Conservation (phyloP, 2,888 invertebrate species). For the Piscicola geometra region DNA sequence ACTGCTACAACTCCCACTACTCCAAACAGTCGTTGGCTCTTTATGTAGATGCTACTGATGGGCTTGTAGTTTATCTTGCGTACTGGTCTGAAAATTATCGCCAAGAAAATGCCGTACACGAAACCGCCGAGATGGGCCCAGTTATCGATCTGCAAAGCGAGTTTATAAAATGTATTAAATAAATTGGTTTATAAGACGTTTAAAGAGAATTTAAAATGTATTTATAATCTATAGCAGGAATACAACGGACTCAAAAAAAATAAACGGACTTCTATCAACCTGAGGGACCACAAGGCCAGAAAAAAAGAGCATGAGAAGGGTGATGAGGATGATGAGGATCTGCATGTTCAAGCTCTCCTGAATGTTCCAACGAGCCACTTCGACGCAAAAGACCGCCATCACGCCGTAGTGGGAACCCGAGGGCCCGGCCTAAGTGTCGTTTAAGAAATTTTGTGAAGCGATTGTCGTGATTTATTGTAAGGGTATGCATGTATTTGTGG, state of each 20-base stretch:
- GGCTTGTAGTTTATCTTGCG: conserved; percentile 73
- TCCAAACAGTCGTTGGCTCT: conserved; percentile 59
- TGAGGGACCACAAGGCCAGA: conserved; percentile 82
- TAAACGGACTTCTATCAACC: conserved; percentile 57
- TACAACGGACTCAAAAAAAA: no score
- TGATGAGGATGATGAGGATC: conserved; percentile 46
- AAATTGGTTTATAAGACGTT: no score
- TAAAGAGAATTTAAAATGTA: no score
- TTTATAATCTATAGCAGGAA: no score
- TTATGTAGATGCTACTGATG: conserved; percentile 8
- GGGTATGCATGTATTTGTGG: no score
- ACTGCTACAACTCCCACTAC: conserved; percentile 67
- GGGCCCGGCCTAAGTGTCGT: conserved; percentile 85
- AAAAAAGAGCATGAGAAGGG: conserved; percentile 49
- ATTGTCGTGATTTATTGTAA: no score
- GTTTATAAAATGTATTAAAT: no score
- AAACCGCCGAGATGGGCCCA: conserved; percentile 95
- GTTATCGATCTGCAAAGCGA: conserved; percentile 75
- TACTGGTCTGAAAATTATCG: conserved; percentile 88
- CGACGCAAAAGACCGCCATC: conserved; percentile 84
- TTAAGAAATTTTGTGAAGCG: no score
- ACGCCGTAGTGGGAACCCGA: conserved; percentile 94
- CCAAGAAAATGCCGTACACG: conserved; percentile 82
- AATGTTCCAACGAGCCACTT: conserved; percentile 86
- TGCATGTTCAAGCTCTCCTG: conserved; percentile 56